Evolutionary conservation across 1,140 invertebrate species (phyloP).

Genomic region (Galendromus occidentalis): DNA sequence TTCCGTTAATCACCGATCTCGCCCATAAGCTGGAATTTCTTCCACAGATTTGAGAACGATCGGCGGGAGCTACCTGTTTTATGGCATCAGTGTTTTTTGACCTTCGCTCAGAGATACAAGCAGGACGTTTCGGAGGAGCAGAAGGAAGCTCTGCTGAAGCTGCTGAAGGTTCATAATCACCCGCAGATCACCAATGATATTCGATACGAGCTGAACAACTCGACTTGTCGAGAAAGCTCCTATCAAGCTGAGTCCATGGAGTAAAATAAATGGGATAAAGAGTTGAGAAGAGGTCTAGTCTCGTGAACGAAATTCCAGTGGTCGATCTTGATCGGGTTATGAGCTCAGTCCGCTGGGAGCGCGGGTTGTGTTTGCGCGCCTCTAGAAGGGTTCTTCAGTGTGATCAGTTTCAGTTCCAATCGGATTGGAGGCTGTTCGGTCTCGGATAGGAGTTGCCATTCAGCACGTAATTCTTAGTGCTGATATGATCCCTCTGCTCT

Average conservation of each 20-base stretch:
- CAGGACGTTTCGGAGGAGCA: conserved; percentile 80
- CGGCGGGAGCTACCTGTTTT: conserved; percentile 65
- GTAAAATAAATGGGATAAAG: no score
- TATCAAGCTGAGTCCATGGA: background rate
- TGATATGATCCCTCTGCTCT: no score
- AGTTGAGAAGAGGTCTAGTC: no score
- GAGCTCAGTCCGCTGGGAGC: no score
- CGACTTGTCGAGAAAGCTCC: conserved; percentile 48
- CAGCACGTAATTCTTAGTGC: no score
- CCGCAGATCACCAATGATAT: conserved; percentile 62
- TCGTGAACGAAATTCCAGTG: no score
- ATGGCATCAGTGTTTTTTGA: conserved; percentile 87
- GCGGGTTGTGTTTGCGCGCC: no score
- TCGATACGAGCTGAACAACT: conserved; percentile 55
- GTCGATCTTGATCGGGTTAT: no score
- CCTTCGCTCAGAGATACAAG: conserved; percentile 88
- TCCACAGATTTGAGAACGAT: conserved; percentile 59
- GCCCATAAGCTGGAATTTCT: conserved; percentile 11
- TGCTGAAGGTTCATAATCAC: conserved; percentile 58
- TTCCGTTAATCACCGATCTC: background rate
- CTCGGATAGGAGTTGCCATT: no score
- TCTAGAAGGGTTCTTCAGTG: no score
- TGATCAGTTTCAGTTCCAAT: no score
- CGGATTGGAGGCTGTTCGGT: no score
- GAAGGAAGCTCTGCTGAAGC: conserved; percentile 55